These are phyloP conservation scores for Eulemur mongoz DNA, from an alignment of 2,797 vertebrate genomes.

Conservation along the genomic window DNA sequence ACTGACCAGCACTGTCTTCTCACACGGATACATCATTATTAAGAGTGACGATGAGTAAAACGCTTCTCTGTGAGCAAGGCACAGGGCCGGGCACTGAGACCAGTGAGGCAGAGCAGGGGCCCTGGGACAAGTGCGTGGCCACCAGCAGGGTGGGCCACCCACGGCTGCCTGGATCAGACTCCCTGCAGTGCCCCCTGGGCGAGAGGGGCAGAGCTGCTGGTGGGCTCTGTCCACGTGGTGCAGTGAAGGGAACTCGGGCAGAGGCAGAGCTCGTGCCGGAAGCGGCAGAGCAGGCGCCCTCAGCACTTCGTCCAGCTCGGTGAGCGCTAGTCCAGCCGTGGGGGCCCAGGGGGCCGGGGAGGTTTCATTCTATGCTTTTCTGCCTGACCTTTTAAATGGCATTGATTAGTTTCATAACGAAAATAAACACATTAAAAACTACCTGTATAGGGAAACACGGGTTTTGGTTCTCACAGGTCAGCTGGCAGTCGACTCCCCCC, in stretches of 20 bases:
- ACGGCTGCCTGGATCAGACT: not conserved
- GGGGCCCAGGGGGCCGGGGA: not conserved
- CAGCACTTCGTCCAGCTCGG: not conserved
- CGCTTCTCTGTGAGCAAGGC: too few species aligned
- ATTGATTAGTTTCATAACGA: not conserved
- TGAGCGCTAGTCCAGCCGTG: not conserved
- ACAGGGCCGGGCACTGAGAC: not conserved
- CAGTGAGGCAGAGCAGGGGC: not conserved
- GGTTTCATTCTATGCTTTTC: not conserved
- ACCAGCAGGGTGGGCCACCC: not conserved
- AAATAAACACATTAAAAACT: not conserved
- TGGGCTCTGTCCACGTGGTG: not conserved
- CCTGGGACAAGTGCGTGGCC: not conserved
- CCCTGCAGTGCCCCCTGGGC: not conserved
- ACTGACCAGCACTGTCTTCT: not conserved
- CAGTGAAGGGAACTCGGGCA: not conserved
- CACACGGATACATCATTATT: too few species aligned
- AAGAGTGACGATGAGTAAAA: too few species aligned
- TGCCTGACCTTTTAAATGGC: not conserved
- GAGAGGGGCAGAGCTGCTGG: not conserved
- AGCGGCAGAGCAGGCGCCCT: not conserved
- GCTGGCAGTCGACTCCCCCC: conserved; percentile 84
- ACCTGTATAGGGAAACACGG: conserved; percentile 96
- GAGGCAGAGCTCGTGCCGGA: too few species aligned
- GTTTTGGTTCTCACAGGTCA: conserved; percentile 87